Percentiles rank a stretch among this genome's conserved stretches.
phyloP scores from a whole-genome alignment of 2,797 vertebrate species.

The Cyprinodon diabolis region DNA sequence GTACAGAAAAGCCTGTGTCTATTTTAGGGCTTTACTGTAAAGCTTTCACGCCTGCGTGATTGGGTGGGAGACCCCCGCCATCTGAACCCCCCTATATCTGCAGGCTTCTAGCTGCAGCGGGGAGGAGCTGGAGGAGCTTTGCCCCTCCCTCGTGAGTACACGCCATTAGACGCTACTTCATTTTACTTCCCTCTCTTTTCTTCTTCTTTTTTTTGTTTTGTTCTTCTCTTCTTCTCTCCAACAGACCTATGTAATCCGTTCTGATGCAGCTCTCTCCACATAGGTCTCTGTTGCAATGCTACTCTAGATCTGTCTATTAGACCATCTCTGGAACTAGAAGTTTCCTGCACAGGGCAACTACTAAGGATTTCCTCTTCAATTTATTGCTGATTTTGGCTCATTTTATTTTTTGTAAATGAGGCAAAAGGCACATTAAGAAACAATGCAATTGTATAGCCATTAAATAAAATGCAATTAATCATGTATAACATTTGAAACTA shows the following conservation, averaged over 20 bases:
- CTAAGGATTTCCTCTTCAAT: slow-evolving; percentile 32
- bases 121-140: slow-evolving; percentile 97
- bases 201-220: slow-evolving; percentile 43
- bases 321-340: slow-evolving; percentile 41
- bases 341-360: slow-evolving; percentile 51
- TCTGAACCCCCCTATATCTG: slow-evolving; percentile 98
- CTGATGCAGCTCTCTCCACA: slow-evolving; percentile 68
- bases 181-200: slow-evolving; percentile 69
- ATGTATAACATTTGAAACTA: background rate
- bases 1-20: slow-evolving; percentile 99
- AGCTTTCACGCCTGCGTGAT: slow-evolving; percentile 98
- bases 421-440: slow-evolving; percentile 29
- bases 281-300: slow-evolving; percentile 69
- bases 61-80: slow-evolving; percentile 98
- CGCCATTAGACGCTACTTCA: slow-evolving; percentile 88
- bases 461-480: background rate
- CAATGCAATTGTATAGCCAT: background rate
- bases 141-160: slow-evolving; percentile 99
- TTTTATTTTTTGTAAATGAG: slow-evolving; percentile 25
- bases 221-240: slow-evolving; percentile 62
- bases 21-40: slow-evolving; percentile 99
- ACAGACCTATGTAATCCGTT: slow-evolving; percentile 71
- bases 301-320: slow-evolving; percentile 54
- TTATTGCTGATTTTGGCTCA: slow-evolving; percentile 31
- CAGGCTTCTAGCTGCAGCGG: slow-evolving; percentile 99